Percentiles rank a stretch among this genome's conserved stretches.
Conservation (phyloP, 2,113 vertebrate species). For the Hippocampus abdominalis region DNA sequence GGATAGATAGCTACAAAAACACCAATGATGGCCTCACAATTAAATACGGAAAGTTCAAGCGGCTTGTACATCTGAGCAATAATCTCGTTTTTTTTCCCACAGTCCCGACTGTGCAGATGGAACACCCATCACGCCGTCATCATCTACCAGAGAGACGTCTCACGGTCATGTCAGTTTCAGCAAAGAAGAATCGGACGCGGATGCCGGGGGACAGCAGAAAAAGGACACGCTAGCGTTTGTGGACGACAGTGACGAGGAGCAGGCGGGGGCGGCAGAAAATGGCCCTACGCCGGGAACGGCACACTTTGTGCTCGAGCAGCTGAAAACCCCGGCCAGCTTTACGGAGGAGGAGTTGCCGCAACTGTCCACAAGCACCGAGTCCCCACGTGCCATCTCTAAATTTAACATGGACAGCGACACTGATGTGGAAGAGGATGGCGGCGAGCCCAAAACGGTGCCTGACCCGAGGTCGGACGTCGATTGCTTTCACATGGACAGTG, state of each 20-base stretch:
- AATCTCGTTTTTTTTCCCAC: slow-evolving; percentile 7
- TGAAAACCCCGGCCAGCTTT: slow-evolving; percentile 10
- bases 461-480: slow-evolving; percentile 18
- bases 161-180: slow-evolving; percentile 36
- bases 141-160: slow-evolving; percentile 42
- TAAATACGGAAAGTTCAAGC: background rate
- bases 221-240: slow-evolving; percentile 17
- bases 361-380: slow-evolving; percentile 6
- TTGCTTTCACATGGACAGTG: slow-evolving; percentile 61
- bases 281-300: slow-evolving; percentile 3
- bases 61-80: background rate
- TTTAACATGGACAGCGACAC: slow-evolving; percentile 67
- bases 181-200: slow-evolving; percentile 30
- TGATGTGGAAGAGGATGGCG: slow-evolving; percentile 55
- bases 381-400: slow-evolving; percentile 16
- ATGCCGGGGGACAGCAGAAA: slow-evolving; percentile 38
- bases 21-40: background rate
- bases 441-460: slow-evolving; percentile 4
- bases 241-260: slow-evolving; percentile 31
- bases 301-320: slow-evolving; percentile 8
- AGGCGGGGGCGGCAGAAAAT: slow-evolving; percentile 6
- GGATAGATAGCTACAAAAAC: background rate
- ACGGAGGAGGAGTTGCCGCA: slow-evolving; percentile 3
- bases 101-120: slow-evolving; percentile 67
- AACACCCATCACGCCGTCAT: slow-evolving; percentile 56